Conservation (phyloP, 2,113 vertebrate species). For the Lampris incognitus region DNA sequence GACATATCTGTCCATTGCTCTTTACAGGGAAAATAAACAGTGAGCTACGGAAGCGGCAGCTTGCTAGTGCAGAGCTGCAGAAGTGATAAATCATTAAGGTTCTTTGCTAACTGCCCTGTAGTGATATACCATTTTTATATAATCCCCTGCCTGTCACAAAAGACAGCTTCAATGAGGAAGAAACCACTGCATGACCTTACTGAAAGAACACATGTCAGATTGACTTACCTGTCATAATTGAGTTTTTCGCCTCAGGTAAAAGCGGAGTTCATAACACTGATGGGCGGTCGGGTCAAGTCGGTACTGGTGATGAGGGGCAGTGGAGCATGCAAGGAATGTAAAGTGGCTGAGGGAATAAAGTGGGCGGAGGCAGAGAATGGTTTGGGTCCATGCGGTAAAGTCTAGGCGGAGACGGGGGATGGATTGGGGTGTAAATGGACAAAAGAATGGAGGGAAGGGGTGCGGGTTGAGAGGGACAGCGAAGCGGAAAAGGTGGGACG, state of each 20-base stretch:
- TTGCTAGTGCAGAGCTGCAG: neutral
- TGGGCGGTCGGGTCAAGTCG: conserved; percentile 32
- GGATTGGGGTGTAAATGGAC: conserved; percentile 10
- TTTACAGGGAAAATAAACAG: conserved; percentile 6
- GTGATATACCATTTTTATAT: neutral
- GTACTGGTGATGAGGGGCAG: conserved; percentile 37
- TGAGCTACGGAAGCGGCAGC: neutral
- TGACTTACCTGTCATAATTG: conserved; percentile 1
- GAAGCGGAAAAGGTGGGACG: conserved; percentile 5
- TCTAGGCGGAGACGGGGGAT: conserved; percentile 5
- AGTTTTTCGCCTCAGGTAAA: conserved; percentile 10
- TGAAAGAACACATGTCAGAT: neutral
- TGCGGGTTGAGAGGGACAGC: conserved; percentile 16
- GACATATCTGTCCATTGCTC: conserved; percentile 19
- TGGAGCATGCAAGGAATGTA: conserved; percentile 67
- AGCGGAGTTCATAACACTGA: neutral
- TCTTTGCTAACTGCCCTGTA: neutral
- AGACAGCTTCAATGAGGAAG: too few relatives aligned
- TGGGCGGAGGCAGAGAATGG: conserved; percentile 2
- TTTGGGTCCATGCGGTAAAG: neutral
- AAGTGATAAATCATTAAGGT: neutral
- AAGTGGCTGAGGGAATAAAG: conserved; percentile 48
- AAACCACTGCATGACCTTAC: too few relatives aligned
- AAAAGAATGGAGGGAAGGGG: conserved; percentile 12
- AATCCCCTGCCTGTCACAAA: too few relatives aligned